phyloP scores from a whole-genome alignment of 35 echinoderm and acorn worm genomes.

The Apostichopus parvimensis region DNA sequence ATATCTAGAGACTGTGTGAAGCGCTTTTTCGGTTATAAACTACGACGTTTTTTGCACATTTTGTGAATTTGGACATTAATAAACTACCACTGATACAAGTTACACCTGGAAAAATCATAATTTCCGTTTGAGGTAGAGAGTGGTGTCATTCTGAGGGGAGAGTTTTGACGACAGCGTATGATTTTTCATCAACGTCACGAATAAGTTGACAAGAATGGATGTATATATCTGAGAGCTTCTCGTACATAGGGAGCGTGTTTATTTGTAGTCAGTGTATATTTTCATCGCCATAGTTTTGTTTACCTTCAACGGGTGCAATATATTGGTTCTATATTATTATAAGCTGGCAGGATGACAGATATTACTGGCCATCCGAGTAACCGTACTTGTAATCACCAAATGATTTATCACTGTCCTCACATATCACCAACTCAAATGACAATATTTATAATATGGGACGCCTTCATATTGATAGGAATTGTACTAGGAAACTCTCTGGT shows the following conservation, averaged over 20 bases:
- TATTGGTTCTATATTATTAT: background rate
- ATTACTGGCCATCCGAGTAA: background rate
- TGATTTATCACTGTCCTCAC: background rate
- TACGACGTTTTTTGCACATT: too few species aligned
- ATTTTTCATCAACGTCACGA: too few species aligned
- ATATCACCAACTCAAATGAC: background rate
- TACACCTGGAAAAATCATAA: too few species aligned
- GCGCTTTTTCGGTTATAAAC: background rate
- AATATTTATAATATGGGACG: constrained; percentile 10
- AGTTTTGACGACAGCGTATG: too few species aligned
- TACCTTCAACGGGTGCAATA: background rate
- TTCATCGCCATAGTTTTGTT: background rate
- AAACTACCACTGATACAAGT: too few species aligned
- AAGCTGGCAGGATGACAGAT: background rate
- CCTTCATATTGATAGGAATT: background rate
- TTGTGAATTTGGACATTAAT: too few species aligned
- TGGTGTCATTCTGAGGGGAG: too few species aligned
- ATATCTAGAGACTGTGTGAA: background rate
- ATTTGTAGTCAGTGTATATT: too few species aligned
- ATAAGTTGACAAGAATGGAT: too few species aligned
- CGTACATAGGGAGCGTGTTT: too few species aligned
- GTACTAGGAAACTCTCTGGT: background rate
- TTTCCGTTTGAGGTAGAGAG: too few species aligned
- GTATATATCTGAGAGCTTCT: too few species aligned
- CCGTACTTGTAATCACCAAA: constrained; percentile 5